Base-by-base conservation (phyloP, 1,140 invertebrate species). In the Liolophura sinensis region DNA sequence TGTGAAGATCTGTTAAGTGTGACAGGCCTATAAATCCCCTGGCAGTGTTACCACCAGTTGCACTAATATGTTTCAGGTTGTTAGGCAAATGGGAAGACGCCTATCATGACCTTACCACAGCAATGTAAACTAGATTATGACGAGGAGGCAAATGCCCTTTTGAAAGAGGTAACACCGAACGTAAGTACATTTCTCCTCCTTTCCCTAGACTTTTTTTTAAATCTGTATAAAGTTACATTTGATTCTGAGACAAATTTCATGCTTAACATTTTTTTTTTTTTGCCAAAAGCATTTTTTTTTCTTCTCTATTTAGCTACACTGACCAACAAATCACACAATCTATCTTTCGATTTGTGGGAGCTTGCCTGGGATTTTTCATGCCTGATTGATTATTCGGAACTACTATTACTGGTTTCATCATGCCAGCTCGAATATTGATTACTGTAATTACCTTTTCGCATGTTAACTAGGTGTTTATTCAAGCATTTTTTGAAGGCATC, bases 111-210 rank as follows among this genome's bases (percentile, higher is more conserved):
- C 84, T 97, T 59, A 89, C 93, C 64, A 90, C 92, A 69, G 93
- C 95, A 9, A n/a, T 92, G 92, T 76, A 95, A 95, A 84, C 90
- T 97, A 49, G 95, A 97, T 82, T 97, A 93, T 80, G 94, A 96
- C 78, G 94, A 96, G 73, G 89, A 94, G 77, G 89, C 92, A 15
- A 91, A 96, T 78, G 92, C 92, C 75, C 94, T 93, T 92, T 84
- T 97, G 58, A 91, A 90, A 76, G 93, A 96, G 84, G 93, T 96
- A 5, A 93, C 92, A 63, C 93, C 94, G 22, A 97, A 96, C 86
- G 90, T 91, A 85, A 90, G 89, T 88, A 40, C 6, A 46, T 31
- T 40, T 40, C 31, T 40, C 31, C 3, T 40, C n/a, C n/a, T n/a
- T n/a, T n/a, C n/a, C n/a, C n/a, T n/a, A n/a, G n/a, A n/a, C n/a